These are phyloP conservation scores for Girardinus metallicus DNA, from an alignment of 2,797 vertebrate genomes.

Conservation along the genomic window DNA sequence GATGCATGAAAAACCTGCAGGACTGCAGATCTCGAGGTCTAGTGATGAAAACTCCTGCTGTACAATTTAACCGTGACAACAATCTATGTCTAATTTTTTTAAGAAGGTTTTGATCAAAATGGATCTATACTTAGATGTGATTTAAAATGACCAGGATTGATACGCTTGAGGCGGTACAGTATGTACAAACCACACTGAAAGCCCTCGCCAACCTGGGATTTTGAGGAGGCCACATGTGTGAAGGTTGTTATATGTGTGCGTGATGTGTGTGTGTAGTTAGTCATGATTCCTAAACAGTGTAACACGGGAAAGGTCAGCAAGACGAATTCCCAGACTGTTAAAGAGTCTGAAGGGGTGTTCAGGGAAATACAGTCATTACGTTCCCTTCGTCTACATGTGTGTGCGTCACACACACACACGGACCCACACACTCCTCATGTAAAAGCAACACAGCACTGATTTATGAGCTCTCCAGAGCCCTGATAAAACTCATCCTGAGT, in stretches of 20 bases:
- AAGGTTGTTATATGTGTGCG: background rate
- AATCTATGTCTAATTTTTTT: slow-evolving; percentile 13
- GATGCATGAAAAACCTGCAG: too few relatives aligned
- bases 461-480: slow-evolving; percentile 47
- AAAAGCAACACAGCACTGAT: slow-evolving; percentile 37
- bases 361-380: slow-evolving; percentile 8
- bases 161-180: slow-evolving; percentile 15
- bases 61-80: slow-evolving; percentile 50
- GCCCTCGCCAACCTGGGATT: slow-evolving; percentile 23
- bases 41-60: too few relatives aligned
- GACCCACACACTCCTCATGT: background rate
- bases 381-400: slow-evolving; percentile 12
- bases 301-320: slow-evolving; percentile 62
- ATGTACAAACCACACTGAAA: slow-evolving; percentile 9
- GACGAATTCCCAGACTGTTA: slow-evolving; percentile 69
- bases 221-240: slow-evolving; percentile 1
- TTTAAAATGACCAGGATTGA: slow-evolving; percentile 20
- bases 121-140: slow-evolving; percentile 35
- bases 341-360: slow-evolving; percentile 44
- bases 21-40: too few relatives aligned
- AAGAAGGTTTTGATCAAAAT: slow-evolving; percentile 20
- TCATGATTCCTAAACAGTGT: slow-evolving; percentile 31
- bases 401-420: slow-evolving; percentile 5
- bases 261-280: slow-evolving; percentile 17
- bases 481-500: slow-evolving; percentile 60